Evolutionary conservation across 2,797 vertebrate species (phyloP), one percentile per base, ranked within the genome.

Genomic region (Apogon talboti): DNA sequence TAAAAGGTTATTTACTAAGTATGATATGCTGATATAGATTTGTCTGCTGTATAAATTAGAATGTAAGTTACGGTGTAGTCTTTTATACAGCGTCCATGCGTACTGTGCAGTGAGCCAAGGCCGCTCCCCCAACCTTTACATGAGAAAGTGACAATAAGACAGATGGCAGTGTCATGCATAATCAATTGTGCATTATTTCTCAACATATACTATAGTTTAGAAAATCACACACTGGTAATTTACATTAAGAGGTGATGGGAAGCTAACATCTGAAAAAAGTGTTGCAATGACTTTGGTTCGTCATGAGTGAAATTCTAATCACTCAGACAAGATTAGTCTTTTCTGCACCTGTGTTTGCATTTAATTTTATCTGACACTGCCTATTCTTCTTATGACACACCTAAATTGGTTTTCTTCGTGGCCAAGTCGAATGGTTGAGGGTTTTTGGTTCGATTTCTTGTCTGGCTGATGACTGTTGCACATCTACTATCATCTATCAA

Each of bases 1-100:
- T 66, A 74, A 82, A 78, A 82, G 71, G 75, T 78, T 77, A 78
- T 87, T 87, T 85, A 76, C 84, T 78, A 78, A 75, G 64, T 56
- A 48, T 72, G 65, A 82, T 74, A 16, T 14, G 24, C 28, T 48
- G 41, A 60, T 71, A 67, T 61, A 63, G 55, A 82, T 74, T 45
- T 71, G 58, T 59, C 67, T 62, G 47, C 37, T 3, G 41, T 28
- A 67, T 66, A 75, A 82, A 84, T 78, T 82, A 55, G 37, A 76
- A 64, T 44, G 56, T 73, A 64, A 82, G 61, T 68, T 73, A 55
- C 14, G 28, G 40, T n/a, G 38, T 41, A 37, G 46, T 68, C 14
- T 43, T 49, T 80, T 46, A 74, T 62, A 70, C 42, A 41, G 46
- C 48, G 37, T 35, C 42, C 11, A 7, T 65, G 50, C 47, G 35